Conservation (phyloP, 2,113 vertebrate genomes). For the Gopherus evgoodei region DNA sequence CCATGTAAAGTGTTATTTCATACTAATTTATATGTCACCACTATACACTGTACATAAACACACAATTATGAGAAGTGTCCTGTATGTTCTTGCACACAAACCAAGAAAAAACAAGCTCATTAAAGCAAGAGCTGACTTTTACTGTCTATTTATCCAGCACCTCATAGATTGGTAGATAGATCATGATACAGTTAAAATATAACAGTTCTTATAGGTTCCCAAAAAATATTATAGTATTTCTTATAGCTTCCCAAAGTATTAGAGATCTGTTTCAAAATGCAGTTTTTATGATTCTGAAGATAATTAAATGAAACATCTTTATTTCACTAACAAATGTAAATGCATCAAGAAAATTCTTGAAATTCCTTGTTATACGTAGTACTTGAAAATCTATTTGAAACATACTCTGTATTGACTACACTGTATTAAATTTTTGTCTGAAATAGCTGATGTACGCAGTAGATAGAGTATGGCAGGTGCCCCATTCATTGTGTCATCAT, state of each 20-base stretch:
- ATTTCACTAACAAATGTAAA: conserved; percentile 51
- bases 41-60: conserved; percentile 3
- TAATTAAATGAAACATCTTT: conserved; percentile 20
- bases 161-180: background rate
- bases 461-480: conserved; percentile 72
- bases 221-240: background rate
- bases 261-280: background rate
- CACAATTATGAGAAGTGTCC: background rate
- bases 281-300: conserved; percentile 7
- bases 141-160: background rate
- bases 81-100: background rate
- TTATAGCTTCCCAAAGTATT: background rate
- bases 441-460: conserved; percentile 74
- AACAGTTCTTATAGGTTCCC: background rate
- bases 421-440: conserved; percentile 76
- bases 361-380: conserved; percentile 54
- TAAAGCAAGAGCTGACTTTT: background rate
- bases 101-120: background rate
- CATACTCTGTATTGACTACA: background rate
- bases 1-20: background rate
- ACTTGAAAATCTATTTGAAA: conserved; percentile 72
- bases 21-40: background rate
- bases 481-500: conserved; percentile 77
- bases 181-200: conserved; percentile 17
- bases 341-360: conserved; percentile 42